phyloP scores from a whole-genome alignment of 2,113 vertebrate species.

The Eulemur rufifrons region DNA sequence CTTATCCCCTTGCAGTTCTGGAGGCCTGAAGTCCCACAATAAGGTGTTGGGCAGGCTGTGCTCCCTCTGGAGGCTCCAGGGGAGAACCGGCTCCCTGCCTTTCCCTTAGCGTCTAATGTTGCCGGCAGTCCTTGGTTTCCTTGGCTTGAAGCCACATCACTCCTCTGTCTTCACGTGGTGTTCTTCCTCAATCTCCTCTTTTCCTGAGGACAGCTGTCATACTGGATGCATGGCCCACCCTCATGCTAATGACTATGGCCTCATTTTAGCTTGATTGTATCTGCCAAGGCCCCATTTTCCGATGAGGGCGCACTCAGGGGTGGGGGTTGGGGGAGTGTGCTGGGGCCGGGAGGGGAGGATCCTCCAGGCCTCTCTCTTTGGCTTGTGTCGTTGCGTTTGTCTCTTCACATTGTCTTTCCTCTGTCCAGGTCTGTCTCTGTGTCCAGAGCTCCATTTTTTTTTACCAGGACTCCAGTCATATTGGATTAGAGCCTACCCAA shows the following conservation, averaged over 20 bases:
- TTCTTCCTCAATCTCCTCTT: background rate
- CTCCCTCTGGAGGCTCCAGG: background rate
- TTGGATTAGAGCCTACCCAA: background rate
- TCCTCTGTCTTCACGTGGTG: background rate
- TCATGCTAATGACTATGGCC: background rate
- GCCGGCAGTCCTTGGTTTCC: background rate
- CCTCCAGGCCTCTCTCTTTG: background rate
- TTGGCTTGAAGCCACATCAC: background rate
- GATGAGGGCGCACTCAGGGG: background rate
- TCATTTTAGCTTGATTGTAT: background rate
- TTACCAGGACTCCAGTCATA: background rate
- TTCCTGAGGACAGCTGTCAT: background rate
- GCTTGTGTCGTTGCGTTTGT: background rate
- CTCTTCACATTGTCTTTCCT: background rate
- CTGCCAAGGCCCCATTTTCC: background rate
- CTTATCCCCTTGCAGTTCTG: background rate
- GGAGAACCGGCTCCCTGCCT: background rate
- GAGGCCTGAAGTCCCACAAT: background rate
- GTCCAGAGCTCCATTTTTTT: background rate
- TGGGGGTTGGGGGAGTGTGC: background rate
- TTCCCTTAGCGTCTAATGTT: background rate
- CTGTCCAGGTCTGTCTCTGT: background rate
- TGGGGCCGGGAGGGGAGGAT: background rate
- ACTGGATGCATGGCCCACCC: background rate
- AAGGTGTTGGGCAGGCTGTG: background rate